A percentile compares a stretch with the other conserved stretches of the same genome.
Conservation (phyloP, 64 coral and sea anemone genomes). For the Astreopora myriophthalma region DNA sequence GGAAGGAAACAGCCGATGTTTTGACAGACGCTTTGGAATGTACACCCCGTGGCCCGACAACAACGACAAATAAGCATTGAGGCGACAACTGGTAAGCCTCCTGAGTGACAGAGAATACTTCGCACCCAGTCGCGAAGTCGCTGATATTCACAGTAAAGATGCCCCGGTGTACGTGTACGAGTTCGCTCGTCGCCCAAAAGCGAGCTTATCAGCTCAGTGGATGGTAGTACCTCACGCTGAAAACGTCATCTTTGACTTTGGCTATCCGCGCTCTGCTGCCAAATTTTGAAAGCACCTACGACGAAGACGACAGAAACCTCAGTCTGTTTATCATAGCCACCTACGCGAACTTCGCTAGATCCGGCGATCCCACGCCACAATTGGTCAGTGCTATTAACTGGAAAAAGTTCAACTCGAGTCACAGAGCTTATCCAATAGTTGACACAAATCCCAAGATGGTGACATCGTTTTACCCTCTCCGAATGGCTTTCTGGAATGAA, state of each 20-base stretch:
- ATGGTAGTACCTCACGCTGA: slow-evolving; percentile 64
- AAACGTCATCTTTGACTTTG: slow-evolving; percentile 54
- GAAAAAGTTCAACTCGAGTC: slow-evolving; percentile 41
- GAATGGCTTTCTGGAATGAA: slow-evolving; percentile 70
- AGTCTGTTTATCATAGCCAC: slow-evolving; percentile 35
- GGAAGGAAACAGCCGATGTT: background rate
- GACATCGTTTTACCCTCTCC: slow-evolving; percentile 29
- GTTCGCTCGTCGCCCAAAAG: slow-evolving; percentile 46
- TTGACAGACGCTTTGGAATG: slow-evolving; percentile 26
- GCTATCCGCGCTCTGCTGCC: slow-evolving; percentile 46
- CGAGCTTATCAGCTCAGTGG: background rate
- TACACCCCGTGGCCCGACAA: slow-evolving; percentile 38
- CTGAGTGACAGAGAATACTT: slow-evolving; percentile 32
- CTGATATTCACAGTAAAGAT: slow-evolving; percentile 43
- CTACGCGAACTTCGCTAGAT: slow-evolving; percentile 59
- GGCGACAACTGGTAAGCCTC: slow-evolving; percentile 45
- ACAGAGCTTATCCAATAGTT: slow-evolving; percentile 51
- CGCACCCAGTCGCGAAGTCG: slow-evolving; percentile 68
- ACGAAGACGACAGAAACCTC: slow-evolving; percentile 14
- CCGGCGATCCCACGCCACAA: slow-evolving; percentile 47
- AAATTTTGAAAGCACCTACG: background rate
- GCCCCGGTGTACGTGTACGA: slow-evolving; percentile 72
- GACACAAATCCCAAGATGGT: slow-evolving; percentile 12
- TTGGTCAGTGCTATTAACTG: slow-evolving; percentile 46
- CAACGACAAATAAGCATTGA: slow-evolving; percentile 17